Evolutionary conservation across 2,797 vertebrate species (phyloP), one percentile per base, ranked within the genome.

Genomic region (Sorex maritimensis): DNA sequence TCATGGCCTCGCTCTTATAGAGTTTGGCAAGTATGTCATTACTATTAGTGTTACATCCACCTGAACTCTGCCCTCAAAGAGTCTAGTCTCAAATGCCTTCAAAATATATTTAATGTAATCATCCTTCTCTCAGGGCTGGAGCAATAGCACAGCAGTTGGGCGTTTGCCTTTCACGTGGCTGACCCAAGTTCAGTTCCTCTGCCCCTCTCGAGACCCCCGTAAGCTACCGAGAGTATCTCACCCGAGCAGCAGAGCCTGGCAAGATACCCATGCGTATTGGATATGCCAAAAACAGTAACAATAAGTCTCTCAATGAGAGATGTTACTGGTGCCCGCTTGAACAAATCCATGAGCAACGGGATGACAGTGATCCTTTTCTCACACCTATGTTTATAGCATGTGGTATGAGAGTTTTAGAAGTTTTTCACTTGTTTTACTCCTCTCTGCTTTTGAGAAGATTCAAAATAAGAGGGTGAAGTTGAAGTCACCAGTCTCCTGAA

Each of bases 91-190:
- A 30, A 78, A 44, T 81, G 61, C 81, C 91, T 13, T 78, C 28
- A 58, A 92, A 41, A 81, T 49, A 81, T 61, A 83, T 44, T 73
- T 49, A 90, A 88, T 78, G 58, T 71, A 92, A 93, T 67, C 34
- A 55, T 68, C 12, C 23, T 85, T 15, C 19, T 81, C 82, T 79
- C 34, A 69, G n/a, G n/a, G n/a, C n/a, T n/a, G n/a, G n/a, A n/a
- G n/a, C n/a, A n/a, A n/a, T n/a, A n/a, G n/a, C n/a, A n/a, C n/a
- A n/a, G n/a, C n/a, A n/a, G n/a, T n/a, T n/a, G n/a, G n/a, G n/a
- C n/a, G n/a, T n/a, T n/a, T n/a, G n/a, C n/a, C n/a, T n/a, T n/a
- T n/a, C n/a, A n/a, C n/a, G n/a, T n/a, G n/a, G n/a, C n/a, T n/a
- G n/a, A n/a, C n/a, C n/a, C n/a, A n/a, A n/a, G n/a, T n/a, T n/a